Evolutionary conservation across 2,797 vertebrate species (phyloP), one percentile per base, ranked within the genome.

Genomic region (Cetoscarus ocellatus): DNA sequence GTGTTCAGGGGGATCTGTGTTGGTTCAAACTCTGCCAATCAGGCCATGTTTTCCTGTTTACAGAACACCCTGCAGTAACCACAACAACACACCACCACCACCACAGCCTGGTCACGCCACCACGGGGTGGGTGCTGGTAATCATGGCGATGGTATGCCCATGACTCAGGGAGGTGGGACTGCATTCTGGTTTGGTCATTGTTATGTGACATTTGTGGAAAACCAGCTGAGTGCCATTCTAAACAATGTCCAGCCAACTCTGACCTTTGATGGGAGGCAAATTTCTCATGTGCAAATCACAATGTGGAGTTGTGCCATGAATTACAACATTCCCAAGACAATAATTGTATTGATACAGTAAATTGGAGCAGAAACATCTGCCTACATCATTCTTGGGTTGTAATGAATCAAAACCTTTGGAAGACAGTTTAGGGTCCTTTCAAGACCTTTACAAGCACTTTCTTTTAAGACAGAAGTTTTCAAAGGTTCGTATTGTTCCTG

Each of bases 241-340:
- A 91, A 91, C 89, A 91, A 89, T 85, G 80, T 85, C 52, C 70
- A 56, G 77, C 85, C 54, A 73, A 74, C 65, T 73, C 79, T 82
- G 90, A 88, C 90, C 88, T 91, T 91, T 36, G 18, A 67, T 84
- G 85, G 86, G 83, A 90, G 87, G 78, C 70, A 71, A 78, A 85
- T 51, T 70, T 72, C 67, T 87, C 65, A 61, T 61, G 75, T 40
- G 49, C 62, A 80, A 80, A 85, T 87, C 87, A 79, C 85, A 86
- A 60, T 54, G 70, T 63, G 77, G 53, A 53, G 45, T n/a, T 19
- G 19, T 54, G 87, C 88, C 90, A 90, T 76, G 75, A 51, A 75
- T 91, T 82, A 85, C 88, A 78, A 53, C 75, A 85, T 58, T 73
- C 66, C 70, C 53, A 19, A 70, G 80, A 86, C 82, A 89, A 82